phyloP scores from a whole-genome alignment of 2,113 vertebrate genomes.

The Hippocampus abdominalis region DNA sequence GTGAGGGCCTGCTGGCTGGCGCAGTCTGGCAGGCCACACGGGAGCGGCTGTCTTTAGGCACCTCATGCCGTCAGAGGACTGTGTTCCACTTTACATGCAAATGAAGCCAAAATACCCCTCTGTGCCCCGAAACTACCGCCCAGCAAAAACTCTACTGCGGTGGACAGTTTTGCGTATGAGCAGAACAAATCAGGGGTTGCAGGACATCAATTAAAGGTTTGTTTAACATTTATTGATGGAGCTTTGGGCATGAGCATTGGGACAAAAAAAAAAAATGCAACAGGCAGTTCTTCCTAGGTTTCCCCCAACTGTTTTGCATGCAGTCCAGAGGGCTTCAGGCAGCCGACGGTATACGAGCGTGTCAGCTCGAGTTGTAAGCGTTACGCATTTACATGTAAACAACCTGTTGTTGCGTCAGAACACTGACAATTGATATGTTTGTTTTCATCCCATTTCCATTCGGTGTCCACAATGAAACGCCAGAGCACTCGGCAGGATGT shows the following conservation, averaged over 20 bases:
- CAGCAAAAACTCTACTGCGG: slow-evolving; percentile 33
- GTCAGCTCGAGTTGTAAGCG: slow-evolving; percentile 41
- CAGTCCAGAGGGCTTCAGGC: slow-evolving; percentile 17
- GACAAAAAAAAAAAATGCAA: slow-evolving; percentile 6
- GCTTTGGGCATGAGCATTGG: background rate
- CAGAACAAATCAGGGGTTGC: slow-evolving; percentile 5
- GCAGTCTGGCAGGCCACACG: slow-evolving; percentile 51
- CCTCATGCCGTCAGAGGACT: slow-evolving; percentile 52
- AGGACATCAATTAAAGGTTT: slow-evolving; percentile 32
- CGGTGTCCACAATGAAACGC: background rate
- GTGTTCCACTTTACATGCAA: slow-evolving; percentile 71
- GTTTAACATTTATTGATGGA: slow-evolving; percentile 15
- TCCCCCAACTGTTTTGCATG: slow-evolving; percentile 8
- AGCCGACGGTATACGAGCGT: slow-evolving; percentile 29
- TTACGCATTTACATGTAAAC: slow-evolving; percentile 52
- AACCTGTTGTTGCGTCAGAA: slow-evolving; percentile 39
- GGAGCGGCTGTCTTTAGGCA: slow-evolving; percentile 64
- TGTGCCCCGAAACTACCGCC: slow-evolving; percentile 54
- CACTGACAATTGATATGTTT: slow-evolving; percentile 53
- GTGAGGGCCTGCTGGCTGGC: slow-evolving; percentile 58
- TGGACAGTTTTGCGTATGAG: slow-evolving; percentile 8
- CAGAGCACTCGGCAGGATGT: background rate
- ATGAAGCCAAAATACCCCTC: slow-evolving; percentile 64
- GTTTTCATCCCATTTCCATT: slow-evolving; percentile 53
- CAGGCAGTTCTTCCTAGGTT: slow-evolving; percentile 12